Percentiles rank a stretch among this genome's conserved stretches.
These are phyloP conservation scores for Chinchilla lanigera DNA, from an alignment of 2,113 vertebrate genomes.

Conservation along the genomic window DNA sequence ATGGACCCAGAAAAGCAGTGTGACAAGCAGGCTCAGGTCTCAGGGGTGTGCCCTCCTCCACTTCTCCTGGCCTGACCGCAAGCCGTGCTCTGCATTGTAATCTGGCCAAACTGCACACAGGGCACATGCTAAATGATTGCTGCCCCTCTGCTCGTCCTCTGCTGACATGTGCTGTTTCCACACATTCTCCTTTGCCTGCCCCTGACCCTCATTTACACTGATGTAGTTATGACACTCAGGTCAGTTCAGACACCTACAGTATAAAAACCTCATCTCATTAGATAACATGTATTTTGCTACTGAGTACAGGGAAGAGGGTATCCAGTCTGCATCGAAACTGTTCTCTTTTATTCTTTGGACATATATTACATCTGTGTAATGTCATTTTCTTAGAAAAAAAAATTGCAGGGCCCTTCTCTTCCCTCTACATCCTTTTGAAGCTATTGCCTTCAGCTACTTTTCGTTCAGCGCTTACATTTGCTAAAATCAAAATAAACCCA, in stretches of 20 bases:
- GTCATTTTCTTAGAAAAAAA: slow-evolving; percentile 7
- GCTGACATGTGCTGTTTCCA: background rate
- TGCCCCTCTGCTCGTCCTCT: background rate
- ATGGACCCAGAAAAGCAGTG: background rate
- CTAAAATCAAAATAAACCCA: slow-evolving; percentile 56
- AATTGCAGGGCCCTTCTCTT: background rate
- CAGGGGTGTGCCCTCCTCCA: background rate
- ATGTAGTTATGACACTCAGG: background rate
- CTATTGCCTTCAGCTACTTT: slow-evolving; percentile 49
- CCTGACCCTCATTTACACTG: background rate
- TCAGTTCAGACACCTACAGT: background rate
- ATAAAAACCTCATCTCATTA: slow-evolving; percentile 19
- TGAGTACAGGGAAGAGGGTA: too few species aligned
- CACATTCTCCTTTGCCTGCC: background rate
- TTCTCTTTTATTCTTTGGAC: slow-evolving; percentile 12
- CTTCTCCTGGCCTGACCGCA: background rate
- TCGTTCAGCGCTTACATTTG: slow-evolving; percentile 3
- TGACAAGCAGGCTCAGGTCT: background rate
- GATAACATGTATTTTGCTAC: background rate
- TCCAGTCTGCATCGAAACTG: background rate
- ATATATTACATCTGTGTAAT: background rate
- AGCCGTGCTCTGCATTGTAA: background rate
- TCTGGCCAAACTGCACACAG: background rate
- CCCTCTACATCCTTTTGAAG: background rate
- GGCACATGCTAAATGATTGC: background rate